These are phyloP conservation scores for Drosophila navojoa DNA, from an alignment of 1,140 invertebrate genomes.

Conservation along the genomic window DNA sequence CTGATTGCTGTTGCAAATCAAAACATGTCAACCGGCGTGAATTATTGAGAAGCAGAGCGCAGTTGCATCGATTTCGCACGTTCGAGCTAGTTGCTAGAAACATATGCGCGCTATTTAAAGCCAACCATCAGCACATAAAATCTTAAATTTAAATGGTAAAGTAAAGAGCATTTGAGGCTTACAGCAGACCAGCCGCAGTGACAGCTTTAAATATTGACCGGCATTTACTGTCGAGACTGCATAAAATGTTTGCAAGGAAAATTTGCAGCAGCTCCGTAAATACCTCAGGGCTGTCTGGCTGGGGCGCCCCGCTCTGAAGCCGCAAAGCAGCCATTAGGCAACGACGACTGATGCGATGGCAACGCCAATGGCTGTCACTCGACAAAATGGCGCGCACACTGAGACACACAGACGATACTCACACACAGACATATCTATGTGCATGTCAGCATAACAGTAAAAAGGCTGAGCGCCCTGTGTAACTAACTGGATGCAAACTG, in stretches of 20 bases:
- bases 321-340: constrained; percentile 76
- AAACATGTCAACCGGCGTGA: neutral
- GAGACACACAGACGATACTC: neutral
- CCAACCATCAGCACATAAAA: constrained; percentile 12
- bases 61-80: neutral
- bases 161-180: constrained; percentile 2
- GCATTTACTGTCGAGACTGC: constrained; percentile 19
- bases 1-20: constrained; percentile 9
- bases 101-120: neutral
- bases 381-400: constrained; percentile 46
- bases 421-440: neutral
- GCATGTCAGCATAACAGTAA: constrained; percentile 45
- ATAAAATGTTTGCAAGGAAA: constrained; percentile 35
- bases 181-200: constrained; percentile 5
- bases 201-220: constrained; percentile 44
- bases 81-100: neutral
- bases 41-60: constrained; percentile 1
- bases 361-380: constrained; percentile 56
- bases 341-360: constrained; percentile 53
- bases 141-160: constrained; percentile 1
- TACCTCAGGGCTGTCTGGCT: constrained; percentile 64
- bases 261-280: constrained; percentile 53
- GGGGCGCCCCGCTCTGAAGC: constrained; percentile 54
- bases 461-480: constrained; percentile 61
- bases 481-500: constrained; percentile 69